These are phyloP conservation scores for Hippasteria phrygiana DNA, from an alignment of 53 echinoderm and acorn worm genomes.

Conservation along the genomic window DNA sequence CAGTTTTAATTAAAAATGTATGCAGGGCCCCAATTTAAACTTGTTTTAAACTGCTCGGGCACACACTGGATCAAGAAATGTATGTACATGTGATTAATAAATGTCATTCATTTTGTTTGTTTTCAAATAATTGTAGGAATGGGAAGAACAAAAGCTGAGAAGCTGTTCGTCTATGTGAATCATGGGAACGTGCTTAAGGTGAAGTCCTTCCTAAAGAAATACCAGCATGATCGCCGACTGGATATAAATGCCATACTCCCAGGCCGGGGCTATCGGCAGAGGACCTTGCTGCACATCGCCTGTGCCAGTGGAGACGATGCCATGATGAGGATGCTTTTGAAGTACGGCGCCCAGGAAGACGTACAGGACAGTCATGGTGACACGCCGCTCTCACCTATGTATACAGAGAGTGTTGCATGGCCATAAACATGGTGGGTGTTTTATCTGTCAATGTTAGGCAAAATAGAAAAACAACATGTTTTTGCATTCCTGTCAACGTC, in stretches of 20 bases:
- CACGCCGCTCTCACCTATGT: slow-evolving; percentile 86
- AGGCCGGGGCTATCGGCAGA: background rate
- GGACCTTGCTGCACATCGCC: slow-evolving; percentile 67
- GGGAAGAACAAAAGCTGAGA: slow-evolving; percentile 86
- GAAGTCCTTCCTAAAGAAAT: slow-evolving; percentile 80
- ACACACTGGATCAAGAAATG: too few species aligned
- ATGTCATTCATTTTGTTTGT: too few species aligned
- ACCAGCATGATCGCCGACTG: slow-evolving; percentile 32
- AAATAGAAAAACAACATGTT: too few species aligned
- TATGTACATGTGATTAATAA: too few species aligned
- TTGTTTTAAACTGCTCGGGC: too few species aligned
- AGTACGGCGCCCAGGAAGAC: slow-evolving; percentile 78
- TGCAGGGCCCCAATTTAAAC: too few species aligned
- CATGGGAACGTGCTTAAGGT: slow-evolving; percentile 85
- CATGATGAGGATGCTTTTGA: slow-evolving; percentile 72
- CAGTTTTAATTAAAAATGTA: too few species aligned
- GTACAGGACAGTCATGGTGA: slow-evolving; percentile 80
- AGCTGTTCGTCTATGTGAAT: slow-evolving; percentile 78
- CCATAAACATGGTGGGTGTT: slow-evolving; percentile 83
- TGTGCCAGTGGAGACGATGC: slow-evolving; percentile 81
- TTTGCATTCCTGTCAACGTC: too few species aligned
- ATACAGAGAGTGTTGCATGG: slow-evolving; percentile 77
- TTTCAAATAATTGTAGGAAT: too few species aligned
- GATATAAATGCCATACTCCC: slow-evolving; percentile 48
- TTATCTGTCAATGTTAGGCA: too few species aligned